These are phyloP conservation scores for Pseudotriccus pelzelni DNA, from an alignment of 2,797 vertebrate species.

Conservation along the genomic window DNA sequence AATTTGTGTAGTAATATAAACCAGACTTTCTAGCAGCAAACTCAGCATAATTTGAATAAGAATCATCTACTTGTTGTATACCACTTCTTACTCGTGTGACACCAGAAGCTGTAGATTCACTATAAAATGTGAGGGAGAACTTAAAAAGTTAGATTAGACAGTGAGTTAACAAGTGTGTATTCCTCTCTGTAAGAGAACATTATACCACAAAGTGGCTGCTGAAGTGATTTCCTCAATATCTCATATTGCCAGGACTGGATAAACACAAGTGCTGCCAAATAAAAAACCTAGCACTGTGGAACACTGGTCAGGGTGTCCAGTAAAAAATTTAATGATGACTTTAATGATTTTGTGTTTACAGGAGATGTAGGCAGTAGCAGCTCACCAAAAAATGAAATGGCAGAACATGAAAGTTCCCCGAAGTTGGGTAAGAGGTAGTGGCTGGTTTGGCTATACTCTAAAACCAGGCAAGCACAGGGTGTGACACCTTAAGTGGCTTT, in stretches of 20 bases:
- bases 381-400: neutral
- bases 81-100: neutral
- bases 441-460: neutral
- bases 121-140: neutral
- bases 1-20: slow-evolving; percentile 25
- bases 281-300: neutral
- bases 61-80: neutral
- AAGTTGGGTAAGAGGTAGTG: neutral
- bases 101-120: neutral
- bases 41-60: neutral
- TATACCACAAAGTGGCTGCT: neutral
- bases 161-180: neutral
- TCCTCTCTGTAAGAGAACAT: neutral
- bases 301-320: neutral
- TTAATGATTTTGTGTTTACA: neutral
- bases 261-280: neutral
- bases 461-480: neutral
- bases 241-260: neutral
- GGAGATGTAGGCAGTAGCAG: neutral
- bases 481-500: neutral
- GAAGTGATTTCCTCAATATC: neutral
- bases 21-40: neutral
- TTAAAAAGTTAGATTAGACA: neutral
- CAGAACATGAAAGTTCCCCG: fast-evolving
- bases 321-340: neutral